Evolutionary conservation across 2,113 vertebrate species (phyloP).

Genomic region (Phocoena sinus): DNA sequence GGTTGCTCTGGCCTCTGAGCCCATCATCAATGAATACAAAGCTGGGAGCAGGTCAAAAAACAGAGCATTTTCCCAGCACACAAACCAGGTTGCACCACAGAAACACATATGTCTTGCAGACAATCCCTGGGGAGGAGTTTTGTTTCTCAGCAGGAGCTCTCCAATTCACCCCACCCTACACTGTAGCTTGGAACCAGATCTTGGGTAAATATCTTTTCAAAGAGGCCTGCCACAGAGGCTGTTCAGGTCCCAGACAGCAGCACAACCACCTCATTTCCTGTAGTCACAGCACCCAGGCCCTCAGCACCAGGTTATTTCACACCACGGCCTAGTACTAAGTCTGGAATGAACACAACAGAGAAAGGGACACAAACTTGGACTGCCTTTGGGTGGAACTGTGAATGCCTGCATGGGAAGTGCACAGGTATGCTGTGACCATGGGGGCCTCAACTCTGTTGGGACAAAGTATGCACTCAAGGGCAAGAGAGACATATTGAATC

Average conservation of each 20-base stretch:
- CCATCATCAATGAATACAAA: background rate
- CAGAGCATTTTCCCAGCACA: too few relatives aligned
- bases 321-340: background rate
- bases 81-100: too few relatives aligned
- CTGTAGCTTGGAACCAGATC: background rate
- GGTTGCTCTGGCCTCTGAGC: background rate
- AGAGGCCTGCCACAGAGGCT: background rate
- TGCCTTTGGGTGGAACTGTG: background rate
- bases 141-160: background rate
- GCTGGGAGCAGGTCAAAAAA: too few relatives aligned
- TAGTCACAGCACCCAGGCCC: background rate
- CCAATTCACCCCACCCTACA: background rate
- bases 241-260: background rate
- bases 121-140: too few relatives aligned
- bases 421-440: background rate
- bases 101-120: too few relatives aligned
- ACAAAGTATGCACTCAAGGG: background rate
- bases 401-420: background rate
- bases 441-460: background rate
- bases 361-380: background rate
- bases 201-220: background rate
- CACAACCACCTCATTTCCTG: background rate
- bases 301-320: background rate
- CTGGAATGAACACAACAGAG: background rate
- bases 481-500: background rate